These are phyloP conservation scores for Macquaria ambigua DNA, from an alignment of 2,113 vertebrate genomes.

Conservation along the genomic window DNA sequence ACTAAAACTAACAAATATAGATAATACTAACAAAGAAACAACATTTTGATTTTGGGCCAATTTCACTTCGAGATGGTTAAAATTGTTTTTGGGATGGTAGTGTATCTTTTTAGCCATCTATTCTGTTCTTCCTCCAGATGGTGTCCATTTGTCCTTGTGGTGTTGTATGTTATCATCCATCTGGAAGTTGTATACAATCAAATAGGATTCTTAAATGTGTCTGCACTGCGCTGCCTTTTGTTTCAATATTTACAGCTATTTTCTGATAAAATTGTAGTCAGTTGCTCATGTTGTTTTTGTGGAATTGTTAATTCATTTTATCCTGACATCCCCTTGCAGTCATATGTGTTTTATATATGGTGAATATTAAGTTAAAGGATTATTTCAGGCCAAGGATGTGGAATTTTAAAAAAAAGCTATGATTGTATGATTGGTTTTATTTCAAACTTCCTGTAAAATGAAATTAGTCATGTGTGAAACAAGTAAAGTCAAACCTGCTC, in stretches of 20 bases:
- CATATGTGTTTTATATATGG: background rate
- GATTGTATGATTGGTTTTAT: no score
- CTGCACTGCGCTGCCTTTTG: background rate
- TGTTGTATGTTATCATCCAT: background rate
- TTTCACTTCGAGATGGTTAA: no score
- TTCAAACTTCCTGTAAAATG: background rate
- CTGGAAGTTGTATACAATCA: background rate
- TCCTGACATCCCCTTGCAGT: background rate
- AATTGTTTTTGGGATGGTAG: no score
- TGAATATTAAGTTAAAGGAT: conserved; percentile 1
- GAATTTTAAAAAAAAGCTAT: no score
- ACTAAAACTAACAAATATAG: no score
- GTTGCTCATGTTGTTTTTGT: background rate
- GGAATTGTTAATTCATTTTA: background rate
- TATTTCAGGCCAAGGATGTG: background rate
- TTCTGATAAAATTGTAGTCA: background rate
- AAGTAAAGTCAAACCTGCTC: conserved; percentile 78
- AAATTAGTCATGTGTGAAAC: background rate
- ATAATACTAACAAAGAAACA: no score
- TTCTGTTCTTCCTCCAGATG: background rate
- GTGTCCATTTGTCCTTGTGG: background rate
- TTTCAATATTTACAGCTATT: background rate
- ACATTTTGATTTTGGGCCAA: no score
- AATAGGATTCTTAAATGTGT: background rate
- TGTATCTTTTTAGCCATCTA: background rate